Base-by-base conservation (phyloP, 2,797 vertebrate genomes). In the Saguinus oedipus region DNA sequence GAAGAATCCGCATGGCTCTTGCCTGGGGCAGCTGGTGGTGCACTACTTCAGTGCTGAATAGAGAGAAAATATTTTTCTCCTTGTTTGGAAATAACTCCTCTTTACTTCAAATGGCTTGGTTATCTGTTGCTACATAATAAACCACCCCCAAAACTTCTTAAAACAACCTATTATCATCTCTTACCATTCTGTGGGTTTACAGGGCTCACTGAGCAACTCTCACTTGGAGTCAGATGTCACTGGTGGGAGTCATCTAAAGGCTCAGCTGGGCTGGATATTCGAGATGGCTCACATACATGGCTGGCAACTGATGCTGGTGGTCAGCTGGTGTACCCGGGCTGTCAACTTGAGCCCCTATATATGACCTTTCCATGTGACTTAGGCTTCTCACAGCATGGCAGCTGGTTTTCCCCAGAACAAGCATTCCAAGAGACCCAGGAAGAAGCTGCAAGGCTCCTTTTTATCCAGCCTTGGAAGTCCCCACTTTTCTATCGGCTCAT, bases 31-130 rank as follows among this genome's bases (percentile, higher is more conserved):
- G 64, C 30, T n/a, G 61, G 61, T 68, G 33, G 33, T 68, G 2
- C 5, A 78, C 24, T 39, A 42, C 26, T 14, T 82, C 57, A 74
- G 79, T n/a, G 20, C 83, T 61, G 50, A 93, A 88, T 10, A 87
- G 75, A 91, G 39, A 70, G 68, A 48, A 93, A 78, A 13, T 44
- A 24, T 30, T 87, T 78, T 78, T 92, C 50, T 96, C 81, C 33
- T 84, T 53, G 2, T 79, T 92, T 88, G 72, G 85, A 82, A 87
- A 55, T 55, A 46, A 79, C 68, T 20, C 44, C 30, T 88, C 72
- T 85, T 95, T 95, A 95, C 88, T 88, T 95, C 82, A 96, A 0
- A 86, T 20, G 95, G 12, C 76, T 96, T 92, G 78, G 61, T 80
- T 97, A 50, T 84, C 96, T 95, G 26, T 86, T 70, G 30, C 61